A percentile compares a stretch with the other conserved stretches of the same genome.
Conservation (phyloP, 2,797 vertebrate genomes). For the Spizella passerina region DNA sequence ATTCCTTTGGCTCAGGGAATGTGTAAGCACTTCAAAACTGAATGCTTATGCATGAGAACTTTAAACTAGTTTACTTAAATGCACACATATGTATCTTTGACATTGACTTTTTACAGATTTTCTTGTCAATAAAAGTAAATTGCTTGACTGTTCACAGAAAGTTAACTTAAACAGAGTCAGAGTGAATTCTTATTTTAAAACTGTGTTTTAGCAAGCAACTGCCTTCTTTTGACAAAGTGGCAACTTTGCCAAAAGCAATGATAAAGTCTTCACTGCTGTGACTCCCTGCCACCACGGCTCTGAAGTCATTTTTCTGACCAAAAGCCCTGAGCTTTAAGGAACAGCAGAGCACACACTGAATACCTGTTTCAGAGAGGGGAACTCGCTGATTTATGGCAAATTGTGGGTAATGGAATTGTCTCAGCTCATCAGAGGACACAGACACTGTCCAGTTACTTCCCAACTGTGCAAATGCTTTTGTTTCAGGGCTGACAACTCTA, state of each 20-base stretch:
- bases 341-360: not conserved
- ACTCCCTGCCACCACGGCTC: not conserved
- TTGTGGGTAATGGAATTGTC: not conserved
- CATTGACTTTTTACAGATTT: slow-evolving; percentile 55
- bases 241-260: not conserved
- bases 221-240: not conserved
- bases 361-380: not conserved
- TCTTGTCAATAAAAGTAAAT: slow-evolving; percentile 57
- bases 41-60: slow-evolving; percentile 58
- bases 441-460: slow-evolving; percentile 21
- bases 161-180: slow-evolving; percentile 20
- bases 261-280: not conserved
- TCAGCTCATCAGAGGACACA: slow-evolving; percentile 17
- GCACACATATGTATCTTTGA: slow-evolving; percentile 55
- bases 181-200: not conserved
- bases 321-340: not conserved
- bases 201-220: not conserved
- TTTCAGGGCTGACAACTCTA: slow-evolving; percentile 21
- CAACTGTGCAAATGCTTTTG: not conserved
- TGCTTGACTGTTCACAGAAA: slow-evolving; percentile 47
- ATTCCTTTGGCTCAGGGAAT: slow-evolving; percentile 56
- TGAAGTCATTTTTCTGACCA: not conserved
- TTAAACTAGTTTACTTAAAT: slow-evolving; percentile 56
- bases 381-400: not conserved
- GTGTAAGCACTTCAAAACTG: slow-evolving; percentile 61